Evolutionary conservation across 2,888 invertebrate species (phyloP), one percentile per base, ranked within the genome.

Genomic region (Zygogramma bicolorata): DNA sequence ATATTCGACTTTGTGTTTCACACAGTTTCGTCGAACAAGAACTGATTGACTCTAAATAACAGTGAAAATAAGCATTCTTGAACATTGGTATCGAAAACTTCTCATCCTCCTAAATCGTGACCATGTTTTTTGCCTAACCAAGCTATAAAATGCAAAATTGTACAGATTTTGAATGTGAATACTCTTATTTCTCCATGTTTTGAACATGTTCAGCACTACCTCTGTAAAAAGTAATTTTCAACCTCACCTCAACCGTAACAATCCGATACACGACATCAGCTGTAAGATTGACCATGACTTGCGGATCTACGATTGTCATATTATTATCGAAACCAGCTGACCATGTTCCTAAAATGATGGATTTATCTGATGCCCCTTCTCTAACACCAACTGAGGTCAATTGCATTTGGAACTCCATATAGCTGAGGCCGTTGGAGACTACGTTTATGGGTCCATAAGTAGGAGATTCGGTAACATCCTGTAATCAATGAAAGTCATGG

Each of bases 251-350:
- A 27, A 96, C 93, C 0, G 96, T 95, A 61, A 94, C 94, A 65
- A 97, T 92, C 78, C 95, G 90, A 87, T 97, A 97, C n/a, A 94
- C 94, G 31, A 93, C 92, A 80, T 94, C 92, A 3, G 95, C 95
- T 0, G 93, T 93, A 79, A 94, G 92, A 86, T 93, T 94, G 79
- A 89, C 90, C 90, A 94, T 92, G 63, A 90, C 90, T 77, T 89
- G 90, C 57, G 91, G 90, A 85, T 92, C 91, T 77, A 89, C 89
- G 79, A 93, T 90, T 60, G 90, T 88, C 67, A 96, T 87, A 10
- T 91, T 90, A 40, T 91, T 91, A 71, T 92, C 89, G 27, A 95
- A 90, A 22, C 94, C 94, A 13, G 95, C 93, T 79, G 91, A 90
- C 96, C 96, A 96, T 3, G 90, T 90, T 46, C 95, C 96, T 72